Base-by-base conservation (phyloP, 64 coral and sea anemone species). In the Stylophora pistillata region DNA sequence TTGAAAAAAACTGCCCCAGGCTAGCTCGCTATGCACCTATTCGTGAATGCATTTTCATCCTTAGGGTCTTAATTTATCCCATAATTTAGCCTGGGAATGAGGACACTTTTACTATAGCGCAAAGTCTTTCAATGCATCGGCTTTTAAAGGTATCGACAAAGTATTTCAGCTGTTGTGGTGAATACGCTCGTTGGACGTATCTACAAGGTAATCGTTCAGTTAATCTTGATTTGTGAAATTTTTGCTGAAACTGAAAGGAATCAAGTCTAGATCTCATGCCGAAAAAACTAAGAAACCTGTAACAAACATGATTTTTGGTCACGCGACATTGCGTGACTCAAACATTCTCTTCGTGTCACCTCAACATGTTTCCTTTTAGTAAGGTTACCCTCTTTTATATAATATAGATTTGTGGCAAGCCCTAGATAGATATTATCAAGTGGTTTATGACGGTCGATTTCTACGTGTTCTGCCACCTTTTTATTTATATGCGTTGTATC, bases 211-310 rank as follows among this genome's bases (percentile, higher is more conserved):
- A 15, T 53, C 17, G 20, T 37, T 32, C 62, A 28, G 11, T 16
- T 9, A 23, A 54, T 20, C 13, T 27, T 5, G 34, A 69, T 53
- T 69, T 69, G 80, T 84, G 33, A 37, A 84, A 69, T 68, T 84
- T 47, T 60, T 28, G 23, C 23, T 70, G 34, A 70, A 84, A 41
- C 62, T 84, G 69, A 62, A 84, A 84, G 62, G 65, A 37, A 84
- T 32, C 65, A 34, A 53, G 41, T 25, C 65, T 65, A 0, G 37
- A 47, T 47, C 37, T 47, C 7, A 7, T 47, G 37, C 37, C 37
- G 7, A 47, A 47, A 47, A 47, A 4, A 47, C 3, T 47, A 47
- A 47, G 37, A 47, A 47, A 3, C 3, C 7, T 7, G 37, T 47
- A 7, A 47, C 37, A 2, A 4, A 2, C 4, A 9, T 60, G 13